Evolutionary conservation across 2,113 vertebrate genomes (phyloP).

Genomic region (Ictidomys tridecemlineatus): DNA sequence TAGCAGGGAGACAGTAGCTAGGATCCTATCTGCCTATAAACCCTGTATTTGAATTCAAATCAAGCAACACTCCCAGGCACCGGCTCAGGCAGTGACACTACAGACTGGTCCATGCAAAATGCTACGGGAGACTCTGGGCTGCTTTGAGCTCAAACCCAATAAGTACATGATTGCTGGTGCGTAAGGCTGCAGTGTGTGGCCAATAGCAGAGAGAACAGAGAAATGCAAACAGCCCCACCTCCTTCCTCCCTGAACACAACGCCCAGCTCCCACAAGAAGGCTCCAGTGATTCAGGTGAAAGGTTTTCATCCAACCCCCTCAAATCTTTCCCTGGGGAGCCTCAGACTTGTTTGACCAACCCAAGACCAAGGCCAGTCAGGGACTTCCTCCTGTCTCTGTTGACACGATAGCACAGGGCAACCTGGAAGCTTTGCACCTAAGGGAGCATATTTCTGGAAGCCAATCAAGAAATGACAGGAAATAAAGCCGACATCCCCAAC

Average conservation of each 20-base stretch:
- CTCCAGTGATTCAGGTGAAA: rapidly evolving
- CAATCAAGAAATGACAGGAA: background rate
- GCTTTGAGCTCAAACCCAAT: background rate
- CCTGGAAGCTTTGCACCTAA: background rate
- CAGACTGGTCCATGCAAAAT: background rate
- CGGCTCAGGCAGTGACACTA: rapidly evolving
- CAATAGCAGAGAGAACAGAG: background rate
- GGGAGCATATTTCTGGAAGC: background rate
- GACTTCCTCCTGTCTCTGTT: background rate
- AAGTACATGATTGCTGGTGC: rapidly evolving
- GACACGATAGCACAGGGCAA: no score
- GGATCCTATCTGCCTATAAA: conserved; percentile 17
- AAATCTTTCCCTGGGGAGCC: background rate
- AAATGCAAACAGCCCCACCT: background rate
- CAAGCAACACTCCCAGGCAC: background rate
- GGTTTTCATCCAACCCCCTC: background rate
- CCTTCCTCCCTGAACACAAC: background rate
- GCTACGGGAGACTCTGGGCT: no score
- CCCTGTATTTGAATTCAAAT: background rate
- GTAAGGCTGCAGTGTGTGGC: background rate
- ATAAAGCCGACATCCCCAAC: background rate
- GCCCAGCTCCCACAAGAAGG: background rate
- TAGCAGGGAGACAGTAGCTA: background rate
- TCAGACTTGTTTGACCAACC: background rate
- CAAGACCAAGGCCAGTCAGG: background rate